Base-by-base conservation (phyloP, 2,797 vertebrate species). In the Cossypha dichroa region DNA sequence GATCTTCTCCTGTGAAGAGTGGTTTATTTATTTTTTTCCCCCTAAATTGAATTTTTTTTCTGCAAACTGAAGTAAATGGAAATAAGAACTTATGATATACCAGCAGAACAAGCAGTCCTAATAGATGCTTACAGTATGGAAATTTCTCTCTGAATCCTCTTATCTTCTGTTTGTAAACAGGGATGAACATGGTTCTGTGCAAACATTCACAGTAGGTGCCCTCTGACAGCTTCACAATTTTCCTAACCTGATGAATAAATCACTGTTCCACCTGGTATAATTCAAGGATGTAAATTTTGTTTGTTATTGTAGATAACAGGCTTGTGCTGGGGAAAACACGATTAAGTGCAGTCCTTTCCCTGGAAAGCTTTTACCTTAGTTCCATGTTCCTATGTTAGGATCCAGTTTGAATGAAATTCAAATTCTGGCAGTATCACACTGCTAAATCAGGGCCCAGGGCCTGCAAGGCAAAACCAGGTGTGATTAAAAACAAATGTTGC, bases 141-240 rank as follows among this genome's bases (percentile, higher is more conserved):
- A 92, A 94, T 92, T 92, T 94, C 40, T 52, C 66, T 62, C 72
- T 85, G 88, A 79, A 45, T 93, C 70, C 73, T 79, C 73, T 85
- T 95, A 93, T 86, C 87, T 92, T 68, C 80, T 95, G 83, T 96
- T 97, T 88, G 78, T 96, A 91, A 93, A 93, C 54, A 95, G 74
- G 67, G 62, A 33, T 36, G 60, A 95, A 80, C 70, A 70, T 40
- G 56, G 55, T 91, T 94, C 63, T 85, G 60, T 95, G 68, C 86
- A 91, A 91, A 77, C 26, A 38, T 68, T 94, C 93, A 94, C 89
- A 82, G 94, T 80, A 90, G 92, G 86, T 95, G 74, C 94, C 88
- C 95, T 92, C 91, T 93, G 88, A 97, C 87, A 89, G 76, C 86
- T 56, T 95, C 68, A 64, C 69, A 80, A 66, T 94, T 97, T 97